Percentiles rank a stretch among this genome's conserved stretches.
Evolutionary conservation across 2,888 invertebrate species (phyloP).

Genomic region (Drosophila eohydei): DNA sequence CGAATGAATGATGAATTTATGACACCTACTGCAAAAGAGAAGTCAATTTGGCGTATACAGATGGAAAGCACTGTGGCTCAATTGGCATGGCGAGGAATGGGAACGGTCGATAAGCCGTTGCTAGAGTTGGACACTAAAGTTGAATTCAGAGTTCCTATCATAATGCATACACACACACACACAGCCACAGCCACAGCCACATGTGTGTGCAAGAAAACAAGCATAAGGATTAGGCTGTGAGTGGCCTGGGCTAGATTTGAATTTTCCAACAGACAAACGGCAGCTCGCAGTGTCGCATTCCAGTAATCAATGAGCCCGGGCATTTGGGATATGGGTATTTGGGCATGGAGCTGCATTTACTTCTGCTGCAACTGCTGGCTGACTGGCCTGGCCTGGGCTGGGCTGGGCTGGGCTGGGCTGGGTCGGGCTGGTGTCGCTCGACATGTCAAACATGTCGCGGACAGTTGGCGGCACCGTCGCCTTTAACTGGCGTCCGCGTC

Average conservation of each 20-base stretch:
- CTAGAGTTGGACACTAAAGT: conserved; percentile 36
- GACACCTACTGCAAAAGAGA: conserved; percentile 54
- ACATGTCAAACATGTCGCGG: conserved; percentile 83
- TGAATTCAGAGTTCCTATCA: conserved; percentile 57
- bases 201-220: conserved; percentile 69
- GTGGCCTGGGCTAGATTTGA: conserved; percentile 67
- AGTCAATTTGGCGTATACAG: conserved; percentile 52
- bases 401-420: conserved; percentile 16
- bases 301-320: conserved; percentile 55
- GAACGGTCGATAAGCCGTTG: conserved; percentile 25
- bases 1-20: conserved; percentile 78
- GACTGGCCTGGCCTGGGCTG: no score
- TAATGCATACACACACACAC: conserved; percentile 43
- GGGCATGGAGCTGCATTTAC: conserved; percentile 29
- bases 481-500: conserved; percentile 69
- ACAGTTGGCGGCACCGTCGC: conserved; percentile 82
- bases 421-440: conserved; percentile 63
- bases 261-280: conserved; percentile 73
- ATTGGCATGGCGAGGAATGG: conserved; percentile 40
- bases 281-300: conserved; percentile 51
- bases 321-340: conserved; percentile 36
- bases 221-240: conserved; percentile 71
- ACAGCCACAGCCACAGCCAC: neutral
- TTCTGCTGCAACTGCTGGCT: neutral
- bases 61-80: conserved; percentile 46